These are phyloP conservation scores for Dasyprocta punctata DNA, from an alignment of 2,113 vertebrate genomes.

Conservation along the genomic window DNA sequence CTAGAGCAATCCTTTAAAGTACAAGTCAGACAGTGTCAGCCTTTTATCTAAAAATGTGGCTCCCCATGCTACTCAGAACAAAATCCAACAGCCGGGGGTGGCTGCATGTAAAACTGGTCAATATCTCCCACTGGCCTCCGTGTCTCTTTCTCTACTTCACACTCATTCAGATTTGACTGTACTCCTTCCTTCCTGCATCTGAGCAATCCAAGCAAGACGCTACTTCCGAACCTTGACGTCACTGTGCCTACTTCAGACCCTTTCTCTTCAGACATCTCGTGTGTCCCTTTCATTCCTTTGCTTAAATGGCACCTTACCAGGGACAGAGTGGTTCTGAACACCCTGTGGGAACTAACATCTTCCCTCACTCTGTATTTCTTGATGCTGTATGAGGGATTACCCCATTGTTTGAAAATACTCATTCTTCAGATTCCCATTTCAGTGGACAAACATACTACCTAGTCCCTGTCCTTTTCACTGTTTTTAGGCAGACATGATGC, in stretches of 20 bases:
- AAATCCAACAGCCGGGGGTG: fast-evolving
- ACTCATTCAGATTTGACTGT: not conserved
- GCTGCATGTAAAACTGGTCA: fast-evolving
- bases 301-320: not conserved
- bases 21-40: not conserved
- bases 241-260: not conserved
- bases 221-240: not conserved
- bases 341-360: not conserved
- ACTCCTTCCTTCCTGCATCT: too few relatives aligned
- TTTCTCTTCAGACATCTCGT: not conserved
- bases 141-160: not conserved
- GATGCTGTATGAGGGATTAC: too few relatives aligned
- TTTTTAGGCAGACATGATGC: not conserved
- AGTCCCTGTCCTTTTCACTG: not conserved
- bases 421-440: not conserved
- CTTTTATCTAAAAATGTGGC: not conserved
- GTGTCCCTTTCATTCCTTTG: not conserved
- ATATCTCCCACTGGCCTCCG: too few relatives aligned
- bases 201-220: not conserved
- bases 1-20: not conserved
- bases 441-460: not conserved
- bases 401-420: not conserved
- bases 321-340: not conserved
- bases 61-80: not conserved
- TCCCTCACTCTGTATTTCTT: fast-evolving